Conservation (phyloP, 1,140 invertebrate genomes). For the Daktulosphaira vitifoliae region DNA sequence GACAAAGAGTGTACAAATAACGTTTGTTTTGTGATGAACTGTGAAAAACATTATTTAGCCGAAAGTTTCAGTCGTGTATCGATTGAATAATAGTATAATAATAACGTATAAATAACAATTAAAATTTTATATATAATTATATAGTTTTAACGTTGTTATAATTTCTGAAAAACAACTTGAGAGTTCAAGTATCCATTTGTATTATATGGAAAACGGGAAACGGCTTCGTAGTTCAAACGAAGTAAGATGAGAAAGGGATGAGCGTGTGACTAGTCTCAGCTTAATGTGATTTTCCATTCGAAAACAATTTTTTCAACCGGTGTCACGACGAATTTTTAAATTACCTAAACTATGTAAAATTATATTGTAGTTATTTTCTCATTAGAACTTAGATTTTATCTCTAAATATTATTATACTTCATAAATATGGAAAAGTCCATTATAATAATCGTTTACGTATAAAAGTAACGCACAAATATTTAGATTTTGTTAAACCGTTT, state of each 20-base stretch:
- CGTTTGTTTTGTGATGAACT: neutral
- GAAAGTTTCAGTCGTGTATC: slow-evolving; percentile 1
- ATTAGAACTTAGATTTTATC: neutral
- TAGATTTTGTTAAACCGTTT: too few species aligned
- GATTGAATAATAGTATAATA: too few species aligned
- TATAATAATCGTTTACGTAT: too few species aligned
- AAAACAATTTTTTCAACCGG: neutral
- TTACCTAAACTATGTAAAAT: neutral
- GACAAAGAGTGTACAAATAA: too few species aligned
- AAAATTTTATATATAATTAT: too few species aligned
- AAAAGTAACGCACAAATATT: too few species aligned
- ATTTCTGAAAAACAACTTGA: neutral
- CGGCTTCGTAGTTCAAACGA: neutral
- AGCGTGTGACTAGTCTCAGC: neutral
- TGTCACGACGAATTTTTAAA: slow-evolving; percentile 7
- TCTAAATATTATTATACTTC: neutral
- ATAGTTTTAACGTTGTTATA: neutral
- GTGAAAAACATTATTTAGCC: neutral
- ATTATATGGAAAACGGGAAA: neutral
- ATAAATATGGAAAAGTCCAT: too few species aligned
- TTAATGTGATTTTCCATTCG: slow-evolving; percentile 6
- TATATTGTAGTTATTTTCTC: slow-evolving; percentile 18
- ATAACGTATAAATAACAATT: too few species aligned
- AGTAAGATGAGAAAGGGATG: neutral
- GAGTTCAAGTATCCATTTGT: neutral